phyloP scores from a whole-genome alignment of 2,888 invertebrate species.

The Meloe dianella region DNA sequence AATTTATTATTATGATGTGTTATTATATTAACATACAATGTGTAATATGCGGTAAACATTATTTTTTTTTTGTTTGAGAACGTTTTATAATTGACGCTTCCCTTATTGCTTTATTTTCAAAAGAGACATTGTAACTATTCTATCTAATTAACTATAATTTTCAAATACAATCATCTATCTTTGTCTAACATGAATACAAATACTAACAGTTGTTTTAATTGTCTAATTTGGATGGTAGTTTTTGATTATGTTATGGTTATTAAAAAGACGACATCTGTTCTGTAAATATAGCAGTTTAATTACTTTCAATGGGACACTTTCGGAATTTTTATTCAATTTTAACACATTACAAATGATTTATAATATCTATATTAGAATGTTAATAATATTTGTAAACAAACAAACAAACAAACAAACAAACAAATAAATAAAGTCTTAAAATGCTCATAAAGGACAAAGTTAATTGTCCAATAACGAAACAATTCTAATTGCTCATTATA shows the following conservation, averaged over 20 bases:
- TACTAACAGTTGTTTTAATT: slow-evolving; percentile 5
- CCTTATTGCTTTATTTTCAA: slow-evolving; percentile 13
- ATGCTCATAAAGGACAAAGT: no score
- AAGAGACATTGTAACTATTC: slow-evolving; percentile 12
- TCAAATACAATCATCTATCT: neutral
- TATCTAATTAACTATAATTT: slow-evolving; percentile 18
- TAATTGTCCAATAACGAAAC: no score
- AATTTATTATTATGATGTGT: slow-evolving; percentile 1
- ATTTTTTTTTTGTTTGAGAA: neutral
- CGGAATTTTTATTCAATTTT: neutral
- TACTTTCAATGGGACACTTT: neutral
- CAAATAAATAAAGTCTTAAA: neutral
- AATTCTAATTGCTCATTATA: no score
- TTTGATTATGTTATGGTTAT: neutral
- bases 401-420: neutral
- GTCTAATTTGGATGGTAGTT: slow-evolving; percentile 4
- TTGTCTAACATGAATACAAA: neutral
- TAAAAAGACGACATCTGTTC: slow-evolving; percentile 5
- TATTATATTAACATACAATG: slow-evolving; percentile 10
- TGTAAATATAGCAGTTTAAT: neutral
- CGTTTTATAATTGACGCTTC: slow-evolving; percentile 7
- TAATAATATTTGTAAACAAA: neutral
- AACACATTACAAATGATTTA: slow-evolving; percentile 2
- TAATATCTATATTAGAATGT: neutral
- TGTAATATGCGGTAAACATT: neutral